Percentiles rank a stretch among this genome's conserved stretches.
Evolutionary conservation across 2,888 invertebrate genomes (phyloP).

Genomic region (Tetranychus piercei): DNA sequence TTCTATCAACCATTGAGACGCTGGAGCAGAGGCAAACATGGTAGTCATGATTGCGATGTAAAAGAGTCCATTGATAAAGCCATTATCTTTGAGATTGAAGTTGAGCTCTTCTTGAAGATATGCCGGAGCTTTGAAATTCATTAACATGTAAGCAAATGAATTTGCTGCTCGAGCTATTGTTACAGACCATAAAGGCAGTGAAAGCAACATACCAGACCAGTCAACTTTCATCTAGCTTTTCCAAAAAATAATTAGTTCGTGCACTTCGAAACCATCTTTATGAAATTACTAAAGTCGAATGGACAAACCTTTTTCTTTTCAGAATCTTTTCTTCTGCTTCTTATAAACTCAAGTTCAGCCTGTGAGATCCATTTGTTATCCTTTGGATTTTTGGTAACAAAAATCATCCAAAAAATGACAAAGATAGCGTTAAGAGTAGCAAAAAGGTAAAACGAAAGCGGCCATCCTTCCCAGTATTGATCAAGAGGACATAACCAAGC

Average conservation of each 20-base stretch:
- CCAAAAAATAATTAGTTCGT: background rate
- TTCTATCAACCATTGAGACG: background rate
- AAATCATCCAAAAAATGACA: background rate
- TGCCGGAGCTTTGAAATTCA: background rate
- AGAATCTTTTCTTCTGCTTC: background rate
- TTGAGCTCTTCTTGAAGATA: background rate
- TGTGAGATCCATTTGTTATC: background rate
- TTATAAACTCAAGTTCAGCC: background rate
- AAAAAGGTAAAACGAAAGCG: background rate
- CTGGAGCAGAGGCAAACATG: background rate
- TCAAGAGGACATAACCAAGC: background rate
- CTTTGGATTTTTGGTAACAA: background rate
- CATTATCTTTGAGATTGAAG: background rate
- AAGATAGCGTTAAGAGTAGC: background rate
- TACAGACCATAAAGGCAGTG: background rate
- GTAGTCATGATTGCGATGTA: background rate
- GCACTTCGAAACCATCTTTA: background rate
- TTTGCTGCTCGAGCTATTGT: background rate
- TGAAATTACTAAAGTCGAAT: no score
- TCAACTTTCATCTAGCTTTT: background rate
- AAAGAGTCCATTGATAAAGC: background rate
- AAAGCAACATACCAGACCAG: background rate
- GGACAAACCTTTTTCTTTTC: background rate
- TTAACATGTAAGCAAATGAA: slow-evolving; percentile 5
- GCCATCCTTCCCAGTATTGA: background rate